A percentile compares a stretch with the other conserved stretches of the same genome.
phyloP scores from a whole-genome alignment of 2,113 vertebrate genomes.

The Takifugu flavidus region DNA sequence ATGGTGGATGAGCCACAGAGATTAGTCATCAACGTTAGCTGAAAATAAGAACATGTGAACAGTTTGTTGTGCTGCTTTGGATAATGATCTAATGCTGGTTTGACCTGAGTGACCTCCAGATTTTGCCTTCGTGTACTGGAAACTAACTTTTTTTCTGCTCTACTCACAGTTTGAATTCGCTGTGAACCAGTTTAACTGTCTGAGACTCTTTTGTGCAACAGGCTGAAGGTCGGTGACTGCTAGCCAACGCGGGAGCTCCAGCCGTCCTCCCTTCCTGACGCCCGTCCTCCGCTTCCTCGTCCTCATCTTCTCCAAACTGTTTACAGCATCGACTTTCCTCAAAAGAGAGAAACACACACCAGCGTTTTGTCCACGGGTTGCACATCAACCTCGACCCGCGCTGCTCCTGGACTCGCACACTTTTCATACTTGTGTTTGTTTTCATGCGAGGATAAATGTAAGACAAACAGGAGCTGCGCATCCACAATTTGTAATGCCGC shows the following conservation, averaged over 20 bases:
- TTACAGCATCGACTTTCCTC: conserved; percentile 70
- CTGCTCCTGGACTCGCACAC: conserved; percentile 32
- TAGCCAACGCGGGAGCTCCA: conserved; percentile 70
- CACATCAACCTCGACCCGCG: conserved; percentile 20
- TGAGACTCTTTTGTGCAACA: conserved; percentile 46
- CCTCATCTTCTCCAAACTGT: conserved; percentile 39
- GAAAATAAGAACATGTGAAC: too few relatives aligned
- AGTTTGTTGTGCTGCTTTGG: too few relatives aligned
- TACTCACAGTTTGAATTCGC: too few relatives aligned
- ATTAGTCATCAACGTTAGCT: too few relatives aligned
- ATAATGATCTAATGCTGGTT: too few relatives aligned
- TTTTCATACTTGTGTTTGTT: conserved; percentile 25
- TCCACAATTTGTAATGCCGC: conserved; percentile 65
- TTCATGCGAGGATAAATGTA: conserved; percentile 15
- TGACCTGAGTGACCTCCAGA: too few relatives aligned
- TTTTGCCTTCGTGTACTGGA: too few relatives aligned
- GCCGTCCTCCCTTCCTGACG: conserved; percentile 32
- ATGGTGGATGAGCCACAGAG: too few relatives aligned
- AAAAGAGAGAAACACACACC: conserved; percentile 58
- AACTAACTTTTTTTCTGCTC: background rate
- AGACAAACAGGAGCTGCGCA: conserved; percentile 59
- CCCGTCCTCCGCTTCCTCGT: conserved; percentile 21
- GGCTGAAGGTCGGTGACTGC: conserved; percentile 73
- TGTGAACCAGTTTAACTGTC: too few relatives aligned
- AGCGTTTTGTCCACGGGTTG: conserved; percentile 42